Evolutionary conservation across 2,797 vertebrate genomes (phyloP), one percentile per base, ranked within the genome.

Genomic region (Saxicola maurus): DNA sequence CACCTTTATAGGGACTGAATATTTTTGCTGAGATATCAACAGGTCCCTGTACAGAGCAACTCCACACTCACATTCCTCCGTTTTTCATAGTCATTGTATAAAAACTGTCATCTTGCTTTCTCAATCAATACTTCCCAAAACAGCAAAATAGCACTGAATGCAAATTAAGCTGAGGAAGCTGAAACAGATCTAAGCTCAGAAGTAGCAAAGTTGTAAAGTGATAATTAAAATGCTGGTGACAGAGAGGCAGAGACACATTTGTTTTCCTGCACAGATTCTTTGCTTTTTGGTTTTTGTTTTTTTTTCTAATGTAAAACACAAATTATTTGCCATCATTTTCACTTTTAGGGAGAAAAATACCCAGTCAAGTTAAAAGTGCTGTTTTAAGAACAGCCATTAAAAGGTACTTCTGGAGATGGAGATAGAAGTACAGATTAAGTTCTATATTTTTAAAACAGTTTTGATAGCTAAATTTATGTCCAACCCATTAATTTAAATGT

Each of bases 171-270:
- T 91, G 35, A 83, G 27, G 61, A 59, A 68, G 38, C 37, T 38
- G 25, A 67, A 88, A 79, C 0, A 1, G 33, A 87, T 78, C 64
- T 74, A 65, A 67, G 38, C 72, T 83, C 56, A 92, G 46, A 92
- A 76, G 33, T 4, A 73, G 30, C 2, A 13, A 65, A 61, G 37
- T 33, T 61, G 21, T 61, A 43, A 86, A 84, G 37, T 10, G 43
- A 75, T 88, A 61, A 69, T 84, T 93, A 86, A 92, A 92, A 87
- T 73, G 37, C 48, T 67, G 59, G 38, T 52, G 53, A 79, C 42
- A 80, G 46, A 33, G 20, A 56, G 7, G 42, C 40, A 86, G 43
- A 65, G 12, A 87, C 12, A 35, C 37, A 38, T 59, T 86, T 81
- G 40, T 42, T 82, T 75, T 68, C 38, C 31, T 37, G 4, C 7